These are phyloP conservation scores for Alligator sinensis DNA, from an alignment of 2,113 vertebrate genomes.

Conservation along the genomic window DNA sequence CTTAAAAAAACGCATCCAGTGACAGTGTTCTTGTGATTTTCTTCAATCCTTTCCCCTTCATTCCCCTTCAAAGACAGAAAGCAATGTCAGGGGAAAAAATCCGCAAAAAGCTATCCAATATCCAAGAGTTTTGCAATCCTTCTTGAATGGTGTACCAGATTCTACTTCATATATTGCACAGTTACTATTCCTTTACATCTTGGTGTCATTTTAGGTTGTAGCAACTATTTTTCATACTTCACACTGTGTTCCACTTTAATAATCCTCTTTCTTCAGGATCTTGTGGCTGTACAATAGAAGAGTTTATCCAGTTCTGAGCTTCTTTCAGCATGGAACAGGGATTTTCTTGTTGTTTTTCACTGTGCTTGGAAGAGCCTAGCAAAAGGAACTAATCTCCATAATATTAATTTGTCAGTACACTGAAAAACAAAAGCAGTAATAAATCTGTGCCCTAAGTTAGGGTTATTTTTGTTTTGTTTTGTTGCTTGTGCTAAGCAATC, in stretches of 20 bases:
- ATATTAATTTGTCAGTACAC: constrained; percentile 44
- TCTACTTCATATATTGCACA: background rate
- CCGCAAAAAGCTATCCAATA: background rate
- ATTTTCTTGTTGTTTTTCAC: constrained; percentile 67
- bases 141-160: background rate
- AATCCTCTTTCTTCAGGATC: constrained; percentile 68
- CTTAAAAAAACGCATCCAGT: background rate
- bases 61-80: background rate
- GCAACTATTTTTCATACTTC: constrained; percentile 47
- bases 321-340: constrained; percentile 7
- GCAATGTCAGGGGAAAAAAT: background rate
- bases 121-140: background rate
- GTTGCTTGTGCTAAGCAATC: background rate
- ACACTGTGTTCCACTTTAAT: constrained; percentile 58
- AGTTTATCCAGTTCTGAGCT: constrained; percentile 34
- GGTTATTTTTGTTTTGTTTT: background rate
- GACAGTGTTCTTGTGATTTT: background rate
- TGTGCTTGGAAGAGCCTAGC: constrained; percentile 30
- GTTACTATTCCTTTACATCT: constrained; percentile 1
- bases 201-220: background rate
- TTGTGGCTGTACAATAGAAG: constrained; percentile 55
- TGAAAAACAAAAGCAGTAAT: constrained; percentile 56
- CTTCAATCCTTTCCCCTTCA: background rate
- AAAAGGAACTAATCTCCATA: constrained; percentile 62
- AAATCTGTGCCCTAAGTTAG: constrained; percentile 23